phyloP scores from a whole-genome alignment of 2,113 vertebrate species.

The Pachypanchax playfairii region DNA sequence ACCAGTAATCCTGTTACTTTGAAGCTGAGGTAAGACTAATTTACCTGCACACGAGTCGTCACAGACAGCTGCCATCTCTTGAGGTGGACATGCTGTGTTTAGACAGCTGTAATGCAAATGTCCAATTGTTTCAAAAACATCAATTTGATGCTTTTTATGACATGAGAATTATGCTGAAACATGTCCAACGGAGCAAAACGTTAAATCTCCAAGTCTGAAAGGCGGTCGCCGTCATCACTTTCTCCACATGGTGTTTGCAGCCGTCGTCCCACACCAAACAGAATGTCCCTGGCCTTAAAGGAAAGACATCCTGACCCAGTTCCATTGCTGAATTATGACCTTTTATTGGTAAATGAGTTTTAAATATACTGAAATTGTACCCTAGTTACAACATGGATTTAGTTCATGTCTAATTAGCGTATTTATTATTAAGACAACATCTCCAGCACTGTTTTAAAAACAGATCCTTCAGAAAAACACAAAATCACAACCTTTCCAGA shows the following conservation, averaged over 20 bases:
- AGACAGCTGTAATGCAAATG: constrained; percentile 40
- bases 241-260: constrained; percentile 19
- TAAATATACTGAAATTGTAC: not conserved
- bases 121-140: constrained; percentile 44
- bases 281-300: constrained; percentile 28
- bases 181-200: constrained; percentile 10
- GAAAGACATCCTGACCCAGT: constrained; percentile 14
- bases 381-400: too few species aligned
- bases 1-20: constrained; percentile 10
- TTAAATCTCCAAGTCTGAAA: constrained; percentile 12
- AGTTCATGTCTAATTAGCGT: not conserved
- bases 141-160: constrained; percentile 24
- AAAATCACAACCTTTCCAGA: not conserved
- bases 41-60: constrained; percentile 8
- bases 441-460: not conserved
- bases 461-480: not conserved
- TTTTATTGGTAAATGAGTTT: too few species aligned
- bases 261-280: constrained; percentile 14
- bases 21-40: constrained; percentile 23
- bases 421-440: not conserved
- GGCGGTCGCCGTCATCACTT: constrained; percentile 25
- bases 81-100: constrained; percentile 21
- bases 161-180: constrained; percentile 7
- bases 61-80: constrained; percentile 4
- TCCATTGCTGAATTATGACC: too few species aligned